These are phyloP conservation scores for Elanoides forficatus DNA, from an alignment of 2,113 vertebrate species.

Conservation along the genomic window DNA sequence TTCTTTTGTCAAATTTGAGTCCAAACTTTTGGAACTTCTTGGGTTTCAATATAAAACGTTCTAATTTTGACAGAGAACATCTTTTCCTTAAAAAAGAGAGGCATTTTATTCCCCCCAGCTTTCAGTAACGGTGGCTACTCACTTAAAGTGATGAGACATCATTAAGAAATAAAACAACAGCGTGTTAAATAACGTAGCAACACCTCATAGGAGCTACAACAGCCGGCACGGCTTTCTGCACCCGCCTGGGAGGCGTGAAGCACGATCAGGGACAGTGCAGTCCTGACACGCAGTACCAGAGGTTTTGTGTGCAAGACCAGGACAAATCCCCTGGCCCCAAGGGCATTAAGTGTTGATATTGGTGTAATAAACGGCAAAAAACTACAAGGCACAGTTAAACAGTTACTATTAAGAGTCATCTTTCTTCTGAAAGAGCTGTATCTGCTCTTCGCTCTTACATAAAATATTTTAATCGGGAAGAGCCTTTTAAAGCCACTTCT, in stretches of 20 bases:
- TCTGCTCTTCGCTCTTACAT: neutral
- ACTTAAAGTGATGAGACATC: no score
- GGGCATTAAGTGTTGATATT: neutral
- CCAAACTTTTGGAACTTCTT: neutral
- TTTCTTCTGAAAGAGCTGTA: neutral
- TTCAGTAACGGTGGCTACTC: neutral
- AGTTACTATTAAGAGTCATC: neutral
- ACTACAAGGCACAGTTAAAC: neutral
- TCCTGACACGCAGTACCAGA: accelerated
- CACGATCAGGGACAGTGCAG: no score
- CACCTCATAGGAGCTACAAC: neutral
- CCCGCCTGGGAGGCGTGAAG: no score
- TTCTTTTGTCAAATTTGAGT: neutral
- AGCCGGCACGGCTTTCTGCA: no score
- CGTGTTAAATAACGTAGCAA: accelerated
- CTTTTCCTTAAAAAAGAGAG: neutral
- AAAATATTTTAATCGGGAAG: neutral
- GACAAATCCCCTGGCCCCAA: neutral
- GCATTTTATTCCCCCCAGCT: neutral
- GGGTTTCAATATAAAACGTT: neutral
- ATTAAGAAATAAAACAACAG: neutral
- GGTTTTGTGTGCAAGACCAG: neutral
- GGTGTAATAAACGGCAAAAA: neutral
- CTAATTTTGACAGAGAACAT: neutral
- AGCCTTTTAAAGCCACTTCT: neutral